Percentiles rank a stretch among this genome's conserved stretches.
phyloP scores from a whole-genome alignment of 2,113 vertebrate species.

The Thunnus maccoyii region DNA sequence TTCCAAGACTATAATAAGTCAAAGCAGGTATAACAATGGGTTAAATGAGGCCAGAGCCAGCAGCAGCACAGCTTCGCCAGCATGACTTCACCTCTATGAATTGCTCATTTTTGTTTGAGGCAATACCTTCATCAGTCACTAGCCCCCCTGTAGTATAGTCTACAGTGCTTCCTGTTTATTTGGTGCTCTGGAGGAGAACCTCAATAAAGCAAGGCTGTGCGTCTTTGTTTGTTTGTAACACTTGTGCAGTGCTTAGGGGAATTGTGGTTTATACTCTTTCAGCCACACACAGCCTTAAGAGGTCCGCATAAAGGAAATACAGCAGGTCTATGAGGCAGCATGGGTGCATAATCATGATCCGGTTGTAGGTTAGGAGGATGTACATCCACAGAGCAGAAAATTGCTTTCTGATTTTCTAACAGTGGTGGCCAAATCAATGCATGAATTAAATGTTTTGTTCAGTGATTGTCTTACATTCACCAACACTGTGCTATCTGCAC shows the following conservation, averaged over 20 bases:
- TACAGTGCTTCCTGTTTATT: conserved; percentile 52
- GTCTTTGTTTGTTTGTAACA: conserved; percentile 50
- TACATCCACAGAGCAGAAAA: conserved; percentile 38
- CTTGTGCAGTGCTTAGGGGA: conserved; percentile 41
- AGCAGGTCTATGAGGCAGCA: conserved; percentile 18
- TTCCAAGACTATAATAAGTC: conserved; percentile 23
- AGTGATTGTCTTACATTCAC: neutral
- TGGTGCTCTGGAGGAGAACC: conserved; percentile 53
- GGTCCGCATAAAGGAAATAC: conserved; percentile 24
- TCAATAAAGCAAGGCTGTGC: conserved; percentile 38
- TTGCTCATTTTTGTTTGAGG: conserved; percentile 64
- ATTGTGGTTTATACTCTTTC: conserved; percentile 20
- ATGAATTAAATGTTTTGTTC: conserved; percentile 25
- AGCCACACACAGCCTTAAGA: conserved; percentile 32
- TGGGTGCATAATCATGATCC: conserved; percentile 24
- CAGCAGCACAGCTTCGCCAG: conserved; percentile 48
- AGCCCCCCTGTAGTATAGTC: conserved; percentile 35
- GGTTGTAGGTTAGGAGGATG: conserved; percentile 2
- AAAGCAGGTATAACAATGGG: conserved; percentile 53
- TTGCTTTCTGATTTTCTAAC: conserved; percentile 23
- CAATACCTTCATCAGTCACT: conserved; percentile 63
- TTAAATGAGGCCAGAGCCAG: conserved; percentile 58
- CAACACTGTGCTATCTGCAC: neutral
- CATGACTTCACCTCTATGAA: conserved; percentile 52
- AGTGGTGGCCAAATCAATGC: neutral